Evolutionary conservation across 2,888 invertebrate genomes (phyloP).

Genomic region (Halictus ligatus): DNA sequence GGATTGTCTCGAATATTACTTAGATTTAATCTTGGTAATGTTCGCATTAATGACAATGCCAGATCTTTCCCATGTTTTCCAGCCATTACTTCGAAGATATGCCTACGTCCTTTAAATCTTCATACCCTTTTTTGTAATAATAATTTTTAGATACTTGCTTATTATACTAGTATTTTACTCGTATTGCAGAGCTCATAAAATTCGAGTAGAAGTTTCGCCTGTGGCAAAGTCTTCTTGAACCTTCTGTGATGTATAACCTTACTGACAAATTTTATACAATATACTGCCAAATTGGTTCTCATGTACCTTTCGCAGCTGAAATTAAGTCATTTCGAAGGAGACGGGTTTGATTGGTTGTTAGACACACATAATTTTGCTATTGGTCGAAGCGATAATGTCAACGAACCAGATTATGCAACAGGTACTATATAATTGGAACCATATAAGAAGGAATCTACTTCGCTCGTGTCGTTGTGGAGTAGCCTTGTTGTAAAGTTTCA

Average conservation of each 20-base stretch:
- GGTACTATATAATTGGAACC: no score
- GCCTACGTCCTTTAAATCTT: not conserved
- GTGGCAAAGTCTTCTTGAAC: not conserved
- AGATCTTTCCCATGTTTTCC: conserved; percentile 89
- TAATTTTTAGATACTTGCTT: not conserved
- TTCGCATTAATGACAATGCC: conserved; percentile 90
- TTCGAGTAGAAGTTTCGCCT: not conserved
- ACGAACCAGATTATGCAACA: no score
- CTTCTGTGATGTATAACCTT: not conserved
- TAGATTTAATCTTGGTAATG: conserved; percentile 90
- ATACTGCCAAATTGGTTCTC: no score
- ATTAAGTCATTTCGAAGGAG: no score
- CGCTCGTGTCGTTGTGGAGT: no score
- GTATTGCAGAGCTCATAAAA: not conserved
- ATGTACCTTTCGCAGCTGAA: no score
- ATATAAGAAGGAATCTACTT: no score
- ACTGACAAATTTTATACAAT: no score
- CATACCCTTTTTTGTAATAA: not conserved
- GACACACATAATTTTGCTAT: no score
- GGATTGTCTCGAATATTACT: conserved; percentile 92
- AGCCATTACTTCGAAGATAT: conserved; percentile 80
- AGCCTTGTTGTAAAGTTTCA: no score
- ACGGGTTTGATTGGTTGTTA: no score
- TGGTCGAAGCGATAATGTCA: no score
- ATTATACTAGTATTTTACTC: not conserved